These are phyloP conservation scores for Gambusia holbrooki DNA, from an alignment of 2,113 vertebrate species.

Conservation along the genomic window DNA sequence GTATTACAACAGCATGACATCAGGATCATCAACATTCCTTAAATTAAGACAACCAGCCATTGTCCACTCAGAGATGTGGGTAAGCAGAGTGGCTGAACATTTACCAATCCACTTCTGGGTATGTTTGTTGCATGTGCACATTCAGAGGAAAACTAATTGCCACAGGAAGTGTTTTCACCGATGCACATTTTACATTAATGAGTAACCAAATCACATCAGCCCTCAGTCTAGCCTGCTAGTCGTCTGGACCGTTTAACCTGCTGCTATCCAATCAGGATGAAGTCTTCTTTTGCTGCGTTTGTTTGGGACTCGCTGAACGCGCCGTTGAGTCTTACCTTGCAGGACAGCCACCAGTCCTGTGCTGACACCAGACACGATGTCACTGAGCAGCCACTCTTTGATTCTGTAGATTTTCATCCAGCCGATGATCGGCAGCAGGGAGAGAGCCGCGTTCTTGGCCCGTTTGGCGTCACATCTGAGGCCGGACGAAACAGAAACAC, in stretches of 20 bases:
- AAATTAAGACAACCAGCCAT: background rate
- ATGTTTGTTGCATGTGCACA: background rate
- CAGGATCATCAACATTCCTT: background rate
- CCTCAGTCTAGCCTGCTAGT: background rate
- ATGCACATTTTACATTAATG: background rate
- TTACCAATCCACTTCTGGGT: background rate
- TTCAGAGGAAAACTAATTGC: background rate
- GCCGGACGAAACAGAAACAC: conserved; percentile 6
- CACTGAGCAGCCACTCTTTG: conserved; percentile 90
- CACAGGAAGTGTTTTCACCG: background rate
- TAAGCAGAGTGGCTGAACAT: background rate
- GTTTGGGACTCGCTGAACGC: too few species aligned
- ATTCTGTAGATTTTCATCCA: conserved; percentile 89
- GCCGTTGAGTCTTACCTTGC: conserved; percentile 84
- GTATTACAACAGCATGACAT: background rate
- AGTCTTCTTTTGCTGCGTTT: too few species aligned
- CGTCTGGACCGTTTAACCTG: background rate
- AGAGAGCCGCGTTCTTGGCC: conserved; percentile 80
- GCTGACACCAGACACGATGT: conserved; percentile 92
- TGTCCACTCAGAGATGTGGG: background rate
- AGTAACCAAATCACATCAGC: background rate
- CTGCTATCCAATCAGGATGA: background rate
- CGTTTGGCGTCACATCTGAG: conserved; percentile 86
- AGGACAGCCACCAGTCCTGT: conserved; percentile 94
- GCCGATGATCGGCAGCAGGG: conserved; percentile 85